A percentile compares a stretch with the other conserved stretches of the same genome.
These are phyloP conservation scores for Tyria jacobaeae DNA, from an alignment of 2,888 invertebrate species.

Conservation along the genomic window DNA sequence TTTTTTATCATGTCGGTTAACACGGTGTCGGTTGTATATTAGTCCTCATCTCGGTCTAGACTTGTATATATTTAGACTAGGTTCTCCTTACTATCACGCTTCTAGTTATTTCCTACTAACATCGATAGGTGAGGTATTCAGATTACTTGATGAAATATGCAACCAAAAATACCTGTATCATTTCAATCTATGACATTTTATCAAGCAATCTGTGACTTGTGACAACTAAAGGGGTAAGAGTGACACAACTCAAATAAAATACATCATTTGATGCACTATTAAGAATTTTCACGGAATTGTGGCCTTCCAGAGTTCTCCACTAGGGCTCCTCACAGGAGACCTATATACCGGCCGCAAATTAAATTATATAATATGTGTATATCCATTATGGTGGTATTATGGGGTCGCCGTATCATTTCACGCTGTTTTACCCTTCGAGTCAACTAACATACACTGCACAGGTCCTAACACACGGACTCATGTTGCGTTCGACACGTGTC, in stretches of 20 bases:
- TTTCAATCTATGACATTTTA: constrained; percentile 51
- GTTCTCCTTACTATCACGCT: constrained; percentile 77
- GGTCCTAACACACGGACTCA: constrained; percentile 74
- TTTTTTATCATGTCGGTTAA: constrained; percentile 70
- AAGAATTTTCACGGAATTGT: constrained; percentile 63
- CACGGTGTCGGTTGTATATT: constrained; percentile 79
- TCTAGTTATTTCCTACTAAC: constrained; percentile 84
- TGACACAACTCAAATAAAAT: constrained; percentile 57
- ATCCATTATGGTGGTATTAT: constrained; percentile 81
- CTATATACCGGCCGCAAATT: constrained; percentile 70
- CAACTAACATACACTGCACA: constrained; percentile 85
- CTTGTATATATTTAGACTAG: constrained; percentile 75
- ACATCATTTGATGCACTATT: constrained; percentile 55
- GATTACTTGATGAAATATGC: constrained; percentile 75
- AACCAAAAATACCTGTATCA: constrained; percentile 28
- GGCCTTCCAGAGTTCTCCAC: constrained; percentile 88
- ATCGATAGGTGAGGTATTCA: constrained; percentile 68
- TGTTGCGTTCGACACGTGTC: constrained; percentile 59
- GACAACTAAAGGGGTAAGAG: constrained; percentile 56
- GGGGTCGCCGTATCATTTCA: constrained; percentile 82
- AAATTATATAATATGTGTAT: constrained; percentile 72
- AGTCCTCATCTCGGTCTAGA: constrained; percentile 65
- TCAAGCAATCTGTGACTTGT: constrained; percentile 75
- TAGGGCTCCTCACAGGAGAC: constrained; percentile 58
- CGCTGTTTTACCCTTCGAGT: constrained; percentile 80